Percentiles rank a stretch among this genome's conserved stretches.
These are phyloP conservation scores for Diorhabda carinulata DNA, from an alignment of 1,140 invertebrate species.

Conservation along the genomic window DNA sequence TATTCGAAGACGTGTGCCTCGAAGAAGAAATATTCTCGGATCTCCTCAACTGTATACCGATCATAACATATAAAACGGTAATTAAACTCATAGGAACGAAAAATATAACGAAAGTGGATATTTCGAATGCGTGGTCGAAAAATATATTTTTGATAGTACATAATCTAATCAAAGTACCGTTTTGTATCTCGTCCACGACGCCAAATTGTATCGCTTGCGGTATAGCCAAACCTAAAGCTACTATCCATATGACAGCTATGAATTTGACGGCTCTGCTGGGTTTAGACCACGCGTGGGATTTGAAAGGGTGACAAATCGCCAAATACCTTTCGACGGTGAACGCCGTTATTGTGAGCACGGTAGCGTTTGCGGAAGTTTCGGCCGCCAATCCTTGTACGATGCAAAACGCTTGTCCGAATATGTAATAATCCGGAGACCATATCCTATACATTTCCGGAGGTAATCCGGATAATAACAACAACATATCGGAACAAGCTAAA, in stretches of 20 bases:
- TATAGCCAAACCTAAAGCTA: slow-evolving; percentile 54
- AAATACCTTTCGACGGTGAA: slow-evolving; percentile 71
- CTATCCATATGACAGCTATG: slow-evolving; percentile 58
- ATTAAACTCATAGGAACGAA: slow-evolving; percentile 58
- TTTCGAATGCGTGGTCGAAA: slow-evolving; percentile 50
- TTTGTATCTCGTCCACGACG: slow-evolving; percentile 35
- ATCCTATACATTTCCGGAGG: slow-evolving; percentile 75
- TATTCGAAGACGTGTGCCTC: slow-evolving; percentile 16
- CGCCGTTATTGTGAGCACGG: slow-evolving; percentile 60
- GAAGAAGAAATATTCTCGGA: slow-evolving; percentile 33
- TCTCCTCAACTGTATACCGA: slow-evolving; percentile 50
- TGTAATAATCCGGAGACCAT: slow-evolving; percentile 69
- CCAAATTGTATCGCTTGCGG: slow-evolving; percentile 55
- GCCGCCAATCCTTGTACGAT: slow-evolving; percentile 66
- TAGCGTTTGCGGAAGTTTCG: slow-evolving; percentile 71
- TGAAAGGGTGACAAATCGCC: slow-evolving; percentile 65
- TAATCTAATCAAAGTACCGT: slow-evolving; percentile 29
- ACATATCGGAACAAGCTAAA: slow-evolving; percentile 81
- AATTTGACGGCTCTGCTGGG: slow-evolving; percentile 58
- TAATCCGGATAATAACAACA: slow-evolving; percentile 71
- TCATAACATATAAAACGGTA: slow-evolving; percentile 54
- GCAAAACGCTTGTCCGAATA: slow-evolving; percentile 71
- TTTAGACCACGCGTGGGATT: slow-evolving; percentile 49
- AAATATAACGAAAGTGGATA: slow-evolving; percentile 57
- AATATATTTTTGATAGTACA: slow-evolving; percentile 38